Percentiles rank a stretch among this genome's conserved stretches.
phyloP scores from a whole-genome alignment of 2,113 vertebrate species.

The Odocoileus hemionus region DNA sequence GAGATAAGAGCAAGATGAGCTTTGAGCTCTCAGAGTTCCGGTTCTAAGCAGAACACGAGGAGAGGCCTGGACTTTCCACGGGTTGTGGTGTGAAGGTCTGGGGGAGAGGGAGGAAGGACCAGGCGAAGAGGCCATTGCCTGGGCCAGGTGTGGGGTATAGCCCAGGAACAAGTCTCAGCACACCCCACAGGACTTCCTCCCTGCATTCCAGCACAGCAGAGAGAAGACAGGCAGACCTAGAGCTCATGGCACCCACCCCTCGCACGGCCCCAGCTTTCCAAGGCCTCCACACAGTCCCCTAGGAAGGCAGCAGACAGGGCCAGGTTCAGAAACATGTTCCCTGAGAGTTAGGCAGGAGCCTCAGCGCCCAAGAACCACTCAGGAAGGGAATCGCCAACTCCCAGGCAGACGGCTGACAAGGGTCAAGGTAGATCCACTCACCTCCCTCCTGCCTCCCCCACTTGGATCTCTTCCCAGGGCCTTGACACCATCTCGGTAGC shows the following conservation, averaged over 20 bases:
- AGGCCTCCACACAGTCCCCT: background rate
- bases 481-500: background rate
- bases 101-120: background rate
- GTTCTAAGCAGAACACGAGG: background rate
- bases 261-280: background rate
- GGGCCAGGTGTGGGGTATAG: background rate
- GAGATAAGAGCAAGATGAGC: background rate
- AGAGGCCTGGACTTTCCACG: background rate
- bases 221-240: background rate
- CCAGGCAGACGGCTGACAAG: conserved; percentile 6
- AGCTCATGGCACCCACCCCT: background rate
- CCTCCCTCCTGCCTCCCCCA: background rate
- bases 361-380: conserved; percentile 16
- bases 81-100: background rate
- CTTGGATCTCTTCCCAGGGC: background rate
- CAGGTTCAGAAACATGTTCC: background rate
- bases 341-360: background rate
- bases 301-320: background rate
- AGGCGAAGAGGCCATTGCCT: fast-evolving
- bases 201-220: background rate
- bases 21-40: background rate
- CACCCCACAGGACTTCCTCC: background rate
- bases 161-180: background rate
- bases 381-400: conserved; percentile 61
- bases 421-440: background rate